Base-by-base conservation (phyloP, 2,113 vertebrate genomes). In the Thomomys bottae region DNA sequence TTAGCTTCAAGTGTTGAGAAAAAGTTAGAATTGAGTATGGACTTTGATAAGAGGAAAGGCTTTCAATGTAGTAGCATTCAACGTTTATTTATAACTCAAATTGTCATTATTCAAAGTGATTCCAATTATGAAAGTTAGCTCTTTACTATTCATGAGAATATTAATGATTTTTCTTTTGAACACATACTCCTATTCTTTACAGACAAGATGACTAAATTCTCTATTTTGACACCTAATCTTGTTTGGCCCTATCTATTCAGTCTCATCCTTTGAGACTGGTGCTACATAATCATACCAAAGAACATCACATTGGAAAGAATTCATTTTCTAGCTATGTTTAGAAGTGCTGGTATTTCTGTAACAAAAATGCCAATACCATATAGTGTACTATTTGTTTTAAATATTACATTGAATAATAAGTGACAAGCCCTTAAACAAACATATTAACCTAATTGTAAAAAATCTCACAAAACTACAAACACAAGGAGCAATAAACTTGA, bases 41-140 rank as follows among this genome's bases (percentile, higher is more conserved):
- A 88, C 24, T 94, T 91, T 64, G 68, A 76, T 77, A n/a, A n/a
- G 42, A 49, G 68, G 20, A 72, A 85, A 91, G 63, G 30, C 17
- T 93, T 42, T 94, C 42, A 70, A 14, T 82, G 18, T 71, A 79
- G 38, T 59, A 86, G 36, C 14, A 54, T 54, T 76, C 32, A 86
- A 30, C 78, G 21, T 82, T 83, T 90, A 91, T 38, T 59, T 86
- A 81, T 21, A 81, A 45, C 67, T 75, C 77, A 96, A 94, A 85
- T 66, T 92, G 72, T 21, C 40, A 49, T 70, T 84, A 72, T 30
- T 93, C 40, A 75, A 78, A 92, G 3, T 91, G 68, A 90, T 81
- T 90, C 40, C 59, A 91, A 21, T 82, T 89, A 84, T 11, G 2
- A 8, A 87, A 73, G 21, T 84, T 57, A 76, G 70, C 36, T 92